A percentile compares a stretch with the other conserved stretches of the same genome.
Conservation (phyloP, 1,140 invertebrate genomes). For the Zaprionus capensis region DNA sequence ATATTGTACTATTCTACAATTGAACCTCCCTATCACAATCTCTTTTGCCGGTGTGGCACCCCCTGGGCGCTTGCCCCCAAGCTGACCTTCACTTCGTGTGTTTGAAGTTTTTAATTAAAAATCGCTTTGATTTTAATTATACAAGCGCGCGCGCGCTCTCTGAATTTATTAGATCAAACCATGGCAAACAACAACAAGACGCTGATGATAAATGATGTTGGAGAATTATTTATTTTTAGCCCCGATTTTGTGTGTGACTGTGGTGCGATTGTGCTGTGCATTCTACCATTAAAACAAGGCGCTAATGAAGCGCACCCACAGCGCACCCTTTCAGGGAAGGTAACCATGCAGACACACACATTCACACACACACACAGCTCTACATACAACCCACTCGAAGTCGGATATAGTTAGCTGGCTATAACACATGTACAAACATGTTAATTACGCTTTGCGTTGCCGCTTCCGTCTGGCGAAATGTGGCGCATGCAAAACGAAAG, state of each 20-base stretch:
- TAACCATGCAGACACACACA: not conserved
- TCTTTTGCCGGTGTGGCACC: slow-evolving; percentile 44
- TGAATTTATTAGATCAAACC: slow-evolving; percentile 54
- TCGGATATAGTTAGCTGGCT: slow-evolving; percentile 13
- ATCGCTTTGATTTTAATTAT: slow-evolving; percentile 63
- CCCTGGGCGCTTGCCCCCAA: slow-evolving; percentile 17
- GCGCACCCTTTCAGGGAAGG: slow-evolving; percentile 41
- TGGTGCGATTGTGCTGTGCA: slow-evolving; percentile 14
- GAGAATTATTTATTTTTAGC: slow-evolving; percentile 20
- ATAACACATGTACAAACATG: slow-evolving; percentile 41
- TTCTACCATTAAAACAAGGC: slow-evolving; percentile 39
- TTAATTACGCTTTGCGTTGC: slow-evolving; percentile 44
- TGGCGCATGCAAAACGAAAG: slow-evolving; percentile 50
- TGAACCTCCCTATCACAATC: slow-evolving; percentile 54
- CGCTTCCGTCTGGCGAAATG: slow-evolving; percentile 47
- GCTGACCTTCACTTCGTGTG: slow-evolving; percentile 57
- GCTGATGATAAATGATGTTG: slow-evolving; percentile 66
- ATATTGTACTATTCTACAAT: slow-evolving; percentile 41
- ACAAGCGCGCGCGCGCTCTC: slow-evolving; percentile 47
- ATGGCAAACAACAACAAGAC: slow-evolving; percentile 5
- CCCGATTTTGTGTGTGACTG: slow-evolving; percentile 5
- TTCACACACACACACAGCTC: not conserved
- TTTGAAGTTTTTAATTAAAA: slow-evolving; percentile 68
- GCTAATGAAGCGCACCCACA: slow-evolving; percentile 49
- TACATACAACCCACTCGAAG: slow-evolving; percentile 21